Percentiles rank a stretch among this genome's conserved stretches.
Conservation (phyloP, 2,888 invertebrate genomes). For the Pristionchus arcanus region DNA sequence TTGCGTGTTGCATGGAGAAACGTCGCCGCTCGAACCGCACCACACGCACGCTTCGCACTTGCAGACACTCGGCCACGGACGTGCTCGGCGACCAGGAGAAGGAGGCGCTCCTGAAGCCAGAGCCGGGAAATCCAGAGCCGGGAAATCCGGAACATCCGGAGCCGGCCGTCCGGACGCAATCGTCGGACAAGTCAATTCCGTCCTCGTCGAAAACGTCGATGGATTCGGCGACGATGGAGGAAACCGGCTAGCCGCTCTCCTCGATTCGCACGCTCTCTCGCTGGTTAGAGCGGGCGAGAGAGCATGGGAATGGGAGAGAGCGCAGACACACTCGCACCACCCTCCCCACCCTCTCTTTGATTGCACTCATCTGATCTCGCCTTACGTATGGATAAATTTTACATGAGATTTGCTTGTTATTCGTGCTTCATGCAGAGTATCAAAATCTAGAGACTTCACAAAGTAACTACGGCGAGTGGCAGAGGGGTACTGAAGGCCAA, state of each 20-base stretch:
- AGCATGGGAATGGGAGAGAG: not conserved
- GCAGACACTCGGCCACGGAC: slow-evolving; percentile 26
- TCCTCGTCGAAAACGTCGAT: slow-evolving; percentile 10
- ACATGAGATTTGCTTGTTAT: no score
- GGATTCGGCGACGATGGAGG: slow-evolving; percentile 13
- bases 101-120: slow-evolving; percentile 3
- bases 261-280: not conserved
- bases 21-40: not conserved
- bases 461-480: no score
- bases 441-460: no score
- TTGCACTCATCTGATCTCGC: not conserved
- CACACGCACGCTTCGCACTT: slow-evolving; percentile 16
- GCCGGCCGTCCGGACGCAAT: not conserved
- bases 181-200: not conserved
- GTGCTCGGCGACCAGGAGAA: slow-evolving; percentile 19
- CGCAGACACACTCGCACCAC: not conserved
- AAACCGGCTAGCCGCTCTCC: not conserved
- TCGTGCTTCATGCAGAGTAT: no score
- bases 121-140: slow-evolving; percentile 16
- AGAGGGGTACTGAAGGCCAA: no score
- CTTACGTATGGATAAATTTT: slow-evolving; percentile 12
- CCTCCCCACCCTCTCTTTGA: not conserved
- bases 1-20: not conserved
- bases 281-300: not conserved
- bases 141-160: not conserved